Base-by-base conservation (phyloP, 2,888 invertebrate species). In the Coleophora deauratella region DNA sequence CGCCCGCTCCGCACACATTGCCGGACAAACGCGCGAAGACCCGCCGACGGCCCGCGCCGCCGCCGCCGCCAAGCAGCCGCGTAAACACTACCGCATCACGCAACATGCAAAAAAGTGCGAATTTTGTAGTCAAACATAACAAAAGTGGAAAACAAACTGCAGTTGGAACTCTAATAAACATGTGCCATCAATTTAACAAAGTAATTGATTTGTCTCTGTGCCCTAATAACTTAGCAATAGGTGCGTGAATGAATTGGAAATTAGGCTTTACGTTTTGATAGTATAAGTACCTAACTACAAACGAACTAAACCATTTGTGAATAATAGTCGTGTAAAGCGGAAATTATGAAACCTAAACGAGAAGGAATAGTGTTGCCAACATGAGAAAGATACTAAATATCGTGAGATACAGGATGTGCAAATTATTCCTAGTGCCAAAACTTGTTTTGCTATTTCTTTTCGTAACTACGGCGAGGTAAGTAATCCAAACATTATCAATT, bases 291-390 rank as follows among this genome's bases (percentile, higher is more conserved):
- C n/a, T n/a, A n/a, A n/a, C n/a, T n/a, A n/a, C 36, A 36, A 27
- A 28, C 7, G 21, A 38, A 38, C 38, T 33, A 21, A 34, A 38
- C n/a, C 27, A 38, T 34, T 35, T 15, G 38, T 41, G 39, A 28
- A 47, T 42, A 38, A 40, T 33, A 21, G 21, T 21, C 33, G 21
- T 42, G 39, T 44, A 69, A 60, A 72, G 67, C 72, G 62, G 65
- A 70, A 68, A 72, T 59, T 53, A 82, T 82, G 84, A 72, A 62
- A 66, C 63, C 72, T 60, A 72, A 67, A 57, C 72, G 66, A 62
- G 65, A 68, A 62, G 64, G 70, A 55, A 58, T 68, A 71, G 79
- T 82, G 78, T 68, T 82, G 66, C 84, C 84, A 77, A 82, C 84
- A 85, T 82, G 82, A 84, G 62, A 66, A 64, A 65, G 51, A 53